These are phyloP conservation scores for Chondrilla cf. caribensis DNA, from an alignment of 37 sponge, comb jelly and placozoan species.

Conservation along the genomic window DNA sequence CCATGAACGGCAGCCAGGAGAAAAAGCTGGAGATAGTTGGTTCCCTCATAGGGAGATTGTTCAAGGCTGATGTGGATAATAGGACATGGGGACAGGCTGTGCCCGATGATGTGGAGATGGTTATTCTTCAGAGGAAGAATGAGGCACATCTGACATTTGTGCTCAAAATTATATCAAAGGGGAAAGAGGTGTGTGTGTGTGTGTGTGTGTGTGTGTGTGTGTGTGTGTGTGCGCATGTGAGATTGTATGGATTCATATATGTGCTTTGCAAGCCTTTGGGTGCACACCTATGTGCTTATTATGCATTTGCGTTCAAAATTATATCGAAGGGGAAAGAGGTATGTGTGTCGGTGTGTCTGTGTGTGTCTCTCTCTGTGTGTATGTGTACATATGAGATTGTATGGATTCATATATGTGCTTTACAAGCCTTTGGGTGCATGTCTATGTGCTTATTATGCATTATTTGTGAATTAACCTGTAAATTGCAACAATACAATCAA, in stretches of 20 bases:
- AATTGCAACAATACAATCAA: no score
- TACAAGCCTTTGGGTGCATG: no score
- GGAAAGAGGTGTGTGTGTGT: slow-evolving; percentile 39
- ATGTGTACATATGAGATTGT: not conserved
- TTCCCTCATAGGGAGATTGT: slow-evolving; percentile 38
- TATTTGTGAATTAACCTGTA: no score
- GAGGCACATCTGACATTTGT: not conserved
- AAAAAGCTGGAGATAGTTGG: not conserved
- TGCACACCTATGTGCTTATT: no score
- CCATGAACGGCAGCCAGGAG: not conserved
- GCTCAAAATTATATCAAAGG: slow-evolving; percentile 16
- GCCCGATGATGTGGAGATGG: slow-evolving; percentile 23
- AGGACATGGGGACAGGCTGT: slow-evolving; percentile 47
- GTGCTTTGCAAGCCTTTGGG: no score
- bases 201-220: slow-evolving; percentile 8
- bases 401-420: not conserved
- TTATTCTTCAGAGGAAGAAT: slow-evolving; percentile 13
- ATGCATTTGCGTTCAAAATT: not conserved
- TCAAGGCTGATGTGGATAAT: slow-evolving; percentile 15
- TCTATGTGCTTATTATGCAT: no score
- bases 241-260: not conserved
- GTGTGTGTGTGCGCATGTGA: not conserved
- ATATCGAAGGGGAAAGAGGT: slow-evolving; percentile 43
- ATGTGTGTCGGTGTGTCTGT: not conserved
- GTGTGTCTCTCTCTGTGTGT: slow-evolving; percentile 8